Evolutionary conservation across 2,113 vertebrate species (phyloP).

Genomic region (Macquaria ambigua): DNA sequence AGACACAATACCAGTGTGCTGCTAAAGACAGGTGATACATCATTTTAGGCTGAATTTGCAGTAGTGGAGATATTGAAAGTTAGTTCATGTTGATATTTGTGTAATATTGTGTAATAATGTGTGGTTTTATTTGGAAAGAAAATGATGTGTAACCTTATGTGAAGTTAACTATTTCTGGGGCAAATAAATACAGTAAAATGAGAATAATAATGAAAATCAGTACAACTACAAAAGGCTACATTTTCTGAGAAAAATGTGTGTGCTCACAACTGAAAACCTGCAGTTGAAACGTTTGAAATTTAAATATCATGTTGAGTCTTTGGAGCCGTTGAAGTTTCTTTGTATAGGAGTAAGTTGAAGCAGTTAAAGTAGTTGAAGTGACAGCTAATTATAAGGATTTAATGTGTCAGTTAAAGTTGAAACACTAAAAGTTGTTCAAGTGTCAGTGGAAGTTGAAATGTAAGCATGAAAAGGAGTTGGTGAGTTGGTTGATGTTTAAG

Average conservation of each 20-base stretch:
- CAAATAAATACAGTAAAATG: not conserved
- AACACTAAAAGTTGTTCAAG: not conserved
- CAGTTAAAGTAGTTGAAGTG: not conserved
- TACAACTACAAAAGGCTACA: not conserved
- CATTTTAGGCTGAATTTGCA: not conserved
- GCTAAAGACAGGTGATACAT: constrained; percentile 1
- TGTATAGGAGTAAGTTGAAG: not conserved
- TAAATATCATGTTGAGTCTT: not conserved
- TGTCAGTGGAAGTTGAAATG: not conserved
- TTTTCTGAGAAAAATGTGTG: not conserved
- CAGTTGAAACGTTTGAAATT: not conserved
- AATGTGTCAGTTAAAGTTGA: not conserved
- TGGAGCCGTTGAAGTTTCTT: not conserved
- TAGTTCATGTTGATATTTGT: not conserved
- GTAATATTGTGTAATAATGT: not conserved
- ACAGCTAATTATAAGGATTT: too few relatives aligned
- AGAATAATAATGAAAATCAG: not conserved
- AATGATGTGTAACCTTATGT: not conserved
- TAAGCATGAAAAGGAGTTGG: not conserved
- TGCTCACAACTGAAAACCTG: not conserved
- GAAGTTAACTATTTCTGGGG: not conserved
- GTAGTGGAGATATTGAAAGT: not conserved
- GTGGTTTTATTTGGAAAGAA: not conserved
- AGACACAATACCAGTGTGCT: constrained; percentile 8
- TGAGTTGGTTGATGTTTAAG: not conserved